Percentiles rank a stretch among this genome's conserved stretches.
phyloP scores from a whole-genome alignment of 1,140 invertebrate genomes.

The Oryctes rhinoceros region DNA sequence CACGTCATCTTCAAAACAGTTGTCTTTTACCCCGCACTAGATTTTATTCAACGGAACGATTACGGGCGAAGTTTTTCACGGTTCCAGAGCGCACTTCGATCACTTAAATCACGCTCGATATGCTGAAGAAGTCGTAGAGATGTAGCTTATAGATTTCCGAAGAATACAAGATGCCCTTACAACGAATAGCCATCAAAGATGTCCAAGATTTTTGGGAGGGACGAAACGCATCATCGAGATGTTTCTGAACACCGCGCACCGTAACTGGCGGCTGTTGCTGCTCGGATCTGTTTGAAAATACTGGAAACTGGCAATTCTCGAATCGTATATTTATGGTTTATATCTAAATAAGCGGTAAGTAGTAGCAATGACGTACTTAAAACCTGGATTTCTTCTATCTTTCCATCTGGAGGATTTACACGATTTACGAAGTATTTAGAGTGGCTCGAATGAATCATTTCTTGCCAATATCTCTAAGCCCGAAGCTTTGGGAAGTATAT shows the following conservation, averaged over 20 bases:
- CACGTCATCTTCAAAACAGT: slow-evolving; percentile 24
- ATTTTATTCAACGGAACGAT: too few species aligned
- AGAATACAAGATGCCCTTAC: slow-evolving; percentile 12
- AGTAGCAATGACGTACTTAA: not conserved
- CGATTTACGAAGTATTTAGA: not conserved
- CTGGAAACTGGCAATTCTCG: not conserved
- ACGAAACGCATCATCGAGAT: not conserved
- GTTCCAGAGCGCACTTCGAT: not conserved
- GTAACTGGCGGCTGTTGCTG: not conserved
- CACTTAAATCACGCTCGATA: not conserved
- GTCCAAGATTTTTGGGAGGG: not conserved
- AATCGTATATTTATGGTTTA: not conserved
- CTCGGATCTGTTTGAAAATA: not conserved
- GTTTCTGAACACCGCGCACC: not conserved
- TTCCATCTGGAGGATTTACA: not conserved
- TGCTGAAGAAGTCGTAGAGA: slow-evolving; percentile 36
- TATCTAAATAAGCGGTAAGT: not conserved
- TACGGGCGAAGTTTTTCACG: not conserved
- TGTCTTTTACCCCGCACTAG: not conserved
- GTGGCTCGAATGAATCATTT: not conserved
- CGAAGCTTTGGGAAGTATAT: too few species aligned
- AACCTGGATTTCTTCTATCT: not conserved
- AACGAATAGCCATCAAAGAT: slow-evolving; percentile 33
- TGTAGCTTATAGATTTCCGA: slow-evolving; percentile 12
- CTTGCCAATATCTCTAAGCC: too few species aligned